phyloP scores from a whole-genome alignment of 2,797 vertebrate species.

The Mionectes olivaceus region DNA sequence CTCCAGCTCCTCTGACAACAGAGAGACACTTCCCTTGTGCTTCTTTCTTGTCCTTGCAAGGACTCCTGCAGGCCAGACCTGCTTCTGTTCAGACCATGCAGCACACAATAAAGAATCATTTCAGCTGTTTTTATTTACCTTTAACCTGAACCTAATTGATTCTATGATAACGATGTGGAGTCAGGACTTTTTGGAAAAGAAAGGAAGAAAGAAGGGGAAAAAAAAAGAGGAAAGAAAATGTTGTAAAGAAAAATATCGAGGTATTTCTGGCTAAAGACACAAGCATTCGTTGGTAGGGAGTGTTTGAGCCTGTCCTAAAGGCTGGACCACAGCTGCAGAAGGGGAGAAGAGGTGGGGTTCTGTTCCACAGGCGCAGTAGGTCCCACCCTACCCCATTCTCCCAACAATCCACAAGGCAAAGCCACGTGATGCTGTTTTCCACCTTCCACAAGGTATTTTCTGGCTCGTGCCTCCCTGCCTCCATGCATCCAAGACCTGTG shows the following conservation, averaged over 20 bases:
- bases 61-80: not conserved
- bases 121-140: not conserved
- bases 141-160: not conserved
- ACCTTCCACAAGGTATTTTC: not conserved
- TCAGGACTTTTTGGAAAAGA: not conserved
- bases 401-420: not conserved
- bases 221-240: accelerated
- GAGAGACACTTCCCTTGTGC: not conserved
- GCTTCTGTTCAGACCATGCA: not conserved
- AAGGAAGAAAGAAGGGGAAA: accelerated
- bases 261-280: not conserved
- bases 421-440: not conserved
- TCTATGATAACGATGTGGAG: not conserved
- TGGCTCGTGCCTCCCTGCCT: accelerated
- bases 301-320: not conserved
- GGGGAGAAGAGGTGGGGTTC: not conserved
- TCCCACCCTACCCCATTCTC: not conserved
- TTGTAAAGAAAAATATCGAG: accelerated
- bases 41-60: not conserved
- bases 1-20: not conserved
- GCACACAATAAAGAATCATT: not conserved
- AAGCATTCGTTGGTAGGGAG: accelerated
- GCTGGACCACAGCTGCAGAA: not conserved
- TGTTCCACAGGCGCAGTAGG: not conserved
- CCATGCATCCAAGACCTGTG: not conserved